A percentile compares a stretch with the other conserved stretches of the same genome.
Evolutionary conservation across 2,888 invertebrate species (phyloP).

Genomic region (Noctua janthe): DNA sequence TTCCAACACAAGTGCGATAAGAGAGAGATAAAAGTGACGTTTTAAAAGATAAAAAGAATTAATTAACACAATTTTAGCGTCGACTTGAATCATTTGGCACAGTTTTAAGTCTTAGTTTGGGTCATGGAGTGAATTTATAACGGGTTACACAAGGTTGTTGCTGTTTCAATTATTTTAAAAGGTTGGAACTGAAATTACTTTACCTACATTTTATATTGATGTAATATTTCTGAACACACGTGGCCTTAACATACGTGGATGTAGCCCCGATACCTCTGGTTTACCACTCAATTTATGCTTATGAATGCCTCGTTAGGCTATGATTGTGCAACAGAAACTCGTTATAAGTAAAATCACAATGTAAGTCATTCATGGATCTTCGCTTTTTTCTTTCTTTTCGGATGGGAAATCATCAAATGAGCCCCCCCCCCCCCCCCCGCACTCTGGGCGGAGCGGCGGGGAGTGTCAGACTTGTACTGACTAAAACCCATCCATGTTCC

Average conservation of each 20-base stretch:
- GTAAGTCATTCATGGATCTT: too few species aligned
- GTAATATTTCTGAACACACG: not conserved
- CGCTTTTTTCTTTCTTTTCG: too few species aligned
- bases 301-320: not conserved
- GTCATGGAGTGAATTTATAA: slow-evolving; percentile 32
- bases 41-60: slow-evolving; percentile 51
- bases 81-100: slow-evolving; percentile 57
- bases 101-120: slow-evolving; percentile 6
- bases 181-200: not conserved
- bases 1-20: slow-evolving; percentile 50
- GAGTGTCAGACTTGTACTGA: too few species aligned
- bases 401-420: too few species aligned
- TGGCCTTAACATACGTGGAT: too few species aligned
- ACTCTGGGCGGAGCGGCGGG: too few species aligned
- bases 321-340: too few species aligned
- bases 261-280: too few species aligned
- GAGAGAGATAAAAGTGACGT: slow-evolving; percentile 35
- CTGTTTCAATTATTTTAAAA: slow-evolving; percentile 21
- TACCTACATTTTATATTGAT: not conserved
- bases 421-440: too few species aligned
- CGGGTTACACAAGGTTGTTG: not conserved
- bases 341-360: too few species aligned
- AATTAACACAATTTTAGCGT: slow-evolving; percentile 51
- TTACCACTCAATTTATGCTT: too few species aligned
- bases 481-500: too few species aligned